Evolutionary conservation across 2,797 vertebrate species (phyloP).

Genomic region (Enteromius mattozi): DNA sequence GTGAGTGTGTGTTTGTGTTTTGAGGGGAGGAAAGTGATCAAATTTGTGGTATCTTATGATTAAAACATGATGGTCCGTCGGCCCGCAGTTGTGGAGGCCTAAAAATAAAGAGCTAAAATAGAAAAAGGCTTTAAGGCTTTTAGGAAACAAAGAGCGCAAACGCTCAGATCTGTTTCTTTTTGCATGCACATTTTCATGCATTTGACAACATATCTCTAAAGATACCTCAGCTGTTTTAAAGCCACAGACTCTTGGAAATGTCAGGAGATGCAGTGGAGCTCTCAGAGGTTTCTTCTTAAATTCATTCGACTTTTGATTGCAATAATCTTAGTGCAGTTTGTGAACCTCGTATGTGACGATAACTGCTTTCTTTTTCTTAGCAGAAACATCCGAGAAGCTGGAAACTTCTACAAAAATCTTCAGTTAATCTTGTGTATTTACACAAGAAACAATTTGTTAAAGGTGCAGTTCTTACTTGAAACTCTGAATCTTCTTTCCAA

Average conservation of each 20-base stretch:
- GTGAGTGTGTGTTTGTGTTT: constrained; percentile 30
- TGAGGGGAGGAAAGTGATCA: constrained; percentile 36
- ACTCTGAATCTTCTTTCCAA: neutral
- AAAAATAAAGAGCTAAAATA: constrained; percentile 37
- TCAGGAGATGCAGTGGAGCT: neutral
- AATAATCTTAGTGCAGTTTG: neutral
- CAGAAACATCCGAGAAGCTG: neutral
- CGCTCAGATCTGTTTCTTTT: neutral
- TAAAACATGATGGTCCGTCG: constrained; percentile 77
- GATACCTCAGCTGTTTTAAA: neutral
- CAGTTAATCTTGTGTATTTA: neutral
- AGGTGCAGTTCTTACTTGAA: neutral
- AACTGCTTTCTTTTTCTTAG: neutral
- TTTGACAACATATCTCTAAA: neutral
- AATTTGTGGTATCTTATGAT: constrained; percentile 74
- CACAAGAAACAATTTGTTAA: neutral
- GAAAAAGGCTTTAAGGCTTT: constrained; percentile 8
- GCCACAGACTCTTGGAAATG: neutral
- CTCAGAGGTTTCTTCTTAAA: neutral
- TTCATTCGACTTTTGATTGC: neutral
- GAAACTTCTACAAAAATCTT: neutral
- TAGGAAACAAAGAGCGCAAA: neutral
- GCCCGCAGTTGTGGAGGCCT: constrained; percentile 69
- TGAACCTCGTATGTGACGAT: neutral
- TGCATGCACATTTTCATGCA: too few relatives aligned